Conservation (phyloP, 2,113 vertebrate genomes). For the Megaceryle torquata region DNA sequence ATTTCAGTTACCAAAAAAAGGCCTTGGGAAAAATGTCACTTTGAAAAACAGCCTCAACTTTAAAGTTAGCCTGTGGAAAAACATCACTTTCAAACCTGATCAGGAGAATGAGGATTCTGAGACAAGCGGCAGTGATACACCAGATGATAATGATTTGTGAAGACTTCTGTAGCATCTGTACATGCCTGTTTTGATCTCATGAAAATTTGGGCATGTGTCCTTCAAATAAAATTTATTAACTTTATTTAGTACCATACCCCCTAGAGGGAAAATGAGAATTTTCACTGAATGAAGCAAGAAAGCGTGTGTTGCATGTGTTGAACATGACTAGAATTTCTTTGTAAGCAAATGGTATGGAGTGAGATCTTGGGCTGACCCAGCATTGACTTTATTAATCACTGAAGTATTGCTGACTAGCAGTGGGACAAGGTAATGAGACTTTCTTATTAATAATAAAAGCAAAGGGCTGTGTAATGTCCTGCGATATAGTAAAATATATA, state of each 20-base stretch:
- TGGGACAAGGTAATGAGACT: slow-evolving; percentile 76
- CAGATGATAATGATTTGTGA: slow-evolving; percentile 81
- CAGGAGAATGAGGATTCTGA: slow-evolving; percentile 79
- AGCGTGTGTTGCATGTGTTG: slow-evolving; percentile 49
- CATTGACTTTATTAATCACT: slow-evolving; percentile 69
- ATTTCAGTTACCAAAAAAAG: slow-evolving; percentile 80
- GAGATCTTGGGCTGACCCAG: slow-evolving; percentile 68
- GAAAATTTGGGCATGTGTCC: slow-evolving; percentile 63
- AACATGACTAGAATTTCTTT: slow-evolving; percentile 68
- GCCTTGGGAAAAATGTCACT: slow-evolving; percentile 78
- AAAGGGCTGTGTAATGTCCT: slow-evolving; percentile 74
- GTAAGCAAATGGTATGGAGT: slow-evolving; percentile 71
- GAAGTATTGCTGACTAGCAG: slow-evolving; percentile 75
- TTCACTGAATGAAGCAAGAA: slow-evolving; percentile 59
- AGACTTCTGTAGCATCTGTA: slow-evolving; percentile 42
- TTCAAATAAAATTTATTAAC: slow-evolving; percentile 39
- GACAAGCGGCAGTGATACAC: slow-evolving; percentile 83
- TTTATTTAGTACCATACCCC: slow-evolving; percentile 61
- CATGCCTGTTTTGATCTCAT: slow-evolving; percentile 51
- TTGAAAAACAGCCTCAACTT: slow-evolving; percentile 78
- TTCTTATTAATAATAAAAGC: slow-evolving; percentile 73
- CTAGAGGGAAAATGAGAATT: slow-evolving; percentile 59
- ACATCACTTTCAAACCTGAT: slow-evolving; percentile 73
- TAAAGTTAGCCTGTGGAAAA: slow-evolving; percentile 78
- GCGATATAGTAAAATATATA: not conserved